A percentile compares a stretch with the other conserved stretches of the same genome.
Evolutionary conservation across 2,797 vertebrate genomes (phyloP).

Genomic region (Sebastes vulpes): DNA sequence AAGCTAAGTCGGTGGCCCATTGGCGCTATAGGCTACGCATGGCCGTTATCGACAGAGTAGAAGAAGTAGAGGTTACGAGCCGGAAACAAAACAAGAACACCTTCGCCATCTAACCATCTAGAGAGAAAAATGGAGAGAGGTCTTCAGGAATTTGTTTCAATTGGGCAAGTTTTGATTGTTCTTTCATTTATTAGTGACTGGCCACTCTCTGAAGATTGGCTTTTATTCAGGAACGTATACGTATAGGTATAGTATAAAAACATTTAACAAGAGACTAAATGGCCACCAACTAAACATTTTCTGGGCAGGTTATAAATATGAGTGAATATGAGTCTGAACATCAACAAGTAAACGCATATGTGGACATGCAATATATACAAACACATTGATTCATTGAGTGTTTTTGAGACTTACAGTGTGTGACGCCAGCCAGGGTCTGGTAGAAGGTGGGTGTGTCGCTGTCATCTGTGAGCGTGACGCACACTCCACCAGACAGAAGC

Average conservation of each 20-base stretch:
- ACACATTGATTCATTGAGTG: not conserved
- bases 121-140: too few species aligned
- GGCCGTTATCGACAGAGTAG: too few species aligned
- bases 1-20: too few species aligned
- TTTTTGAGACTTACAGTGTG: conserved; percentile 91
- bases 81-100: too few species aligned
- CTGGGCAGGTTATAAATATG: not conserved
- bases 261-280: not conserved
- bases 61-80: too few species aligned
- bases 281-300: not conserved
- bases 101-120: too few species aligned
- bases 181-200: not conserved
- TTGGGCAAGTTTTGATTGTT: too few species aligned
- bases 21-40: too few species aligned
- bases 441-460: conserved; percentile 99
- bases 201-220: not conserved
- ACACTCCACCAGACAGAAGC: conserved; percentile 96
- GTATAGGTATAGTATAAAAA: not conserved
- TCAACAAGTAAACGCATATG: not conserved
- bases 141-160: too few species aligned
- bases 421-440: conserved; percentile 98
- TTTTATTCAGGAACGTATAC: not conserved
- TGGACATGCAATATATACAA: not conserved
- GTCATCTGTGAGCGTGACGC: conserved; percentile 97
- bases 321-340: not conserved